Conservation (phyloP, 2,797 vertebrate genomes). For the Argentina silus region DNA sequence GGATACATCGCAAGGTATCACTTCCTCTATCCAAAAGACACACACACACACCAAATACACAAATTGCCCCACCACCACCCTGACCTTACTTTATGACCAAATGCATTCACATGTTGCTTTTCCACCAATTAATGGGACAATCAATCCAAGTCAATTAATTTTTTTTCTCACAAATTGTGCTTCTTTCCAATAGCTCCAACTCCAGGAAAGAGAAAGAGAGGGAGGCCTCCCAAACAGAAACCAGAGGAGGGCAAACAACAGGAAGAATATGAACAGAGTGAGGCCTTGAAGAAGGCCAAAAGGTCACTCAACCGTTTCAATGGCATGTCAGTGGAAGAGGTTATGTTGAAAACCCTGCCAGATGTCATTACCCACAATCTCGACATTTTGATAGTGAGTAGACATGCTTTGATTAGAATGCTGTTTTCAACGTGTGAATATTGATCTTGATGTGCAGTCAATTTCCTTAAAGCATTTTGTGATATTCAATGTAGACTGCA, state of each 20-base stretch:
- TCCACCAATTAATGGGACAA: background rate
- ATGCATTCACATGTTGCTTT: no score
- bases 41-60: no score
- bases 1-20: slow-evolving; percentile 18
- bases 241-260: slow-evolving; percentile 65
- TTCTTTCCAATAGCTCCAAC: slow-evolving; percentile 59
- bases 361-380: slow-evolving; percentile 93
- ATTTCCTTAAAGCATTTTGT: no score
- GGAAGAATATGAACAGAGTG: slow-evolving; percentile 83
- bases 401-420: background rate
- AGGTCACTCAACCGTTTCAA: slow-evolving; percentile 94
- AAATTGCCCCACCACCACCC: no score
- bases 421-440: background rate
- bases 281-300: slow-evolving; percentile 89
- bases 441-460: background rate
- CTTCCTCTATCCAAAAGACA: background rate
- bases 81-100: no score
- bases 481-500: no score
- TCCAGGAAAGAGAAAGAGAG: slow-evolving; percentile 86
- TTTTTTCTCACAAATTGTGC: no score
- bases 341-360: slow-evolving; percentile 93
- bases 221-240: slow-evolving; percentile 73
- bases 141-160: background rate
- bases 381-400: slow-evolving; percentile 97
- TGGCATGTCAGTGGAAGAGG: slow-evolving; percentile 92